Percentiles rank a stretch among this genome's conserved stretches.
phyloP scores from a whole-genome alignment of 1,140 invertebrate species.

The Pseudoatta argentina region DNA sequence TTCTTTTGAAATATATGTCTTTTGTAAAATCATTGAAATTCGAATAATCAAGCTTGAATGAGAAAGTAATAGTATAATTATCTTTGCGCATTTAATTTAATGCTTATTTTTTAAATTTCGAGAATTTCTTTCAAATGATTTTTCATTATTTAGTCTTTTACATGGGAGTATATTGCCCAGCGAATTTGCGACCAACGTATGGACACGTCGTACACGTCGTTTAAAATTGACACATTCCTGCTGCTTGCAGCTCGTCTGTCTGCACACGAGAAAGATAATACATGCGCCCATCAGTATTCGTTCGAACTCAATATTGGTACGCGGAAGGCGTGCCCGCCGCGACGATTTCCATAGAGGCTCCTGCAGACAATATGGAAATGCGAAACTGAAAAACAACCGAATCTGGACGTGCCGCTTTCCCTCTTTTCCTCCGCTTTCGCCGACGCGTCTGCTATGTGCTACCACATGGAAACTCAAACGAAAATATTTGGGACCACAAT shows the following conservation, averaged over 20 bases:
- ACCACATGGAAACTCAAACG: constrained; percentile 68
- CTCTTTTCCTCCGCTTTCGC: constrained; percentile 41
- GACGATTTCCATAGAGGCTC: constrained; percentile 79
- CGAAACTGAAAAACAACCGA: constrained; percentile 79
- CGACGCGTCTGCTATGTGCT: constrained; percentile 52
- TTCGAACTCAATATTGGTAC: constrained; percentile 81
- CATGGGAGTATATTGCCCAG: neutral
- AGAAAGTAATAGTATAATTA: neutral
- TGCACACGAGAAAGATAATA: constrained; percentile 76
- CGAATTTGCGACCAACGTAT: constrained; percentile 28
- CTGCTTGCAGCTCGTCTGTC: constrained; percentile 63
- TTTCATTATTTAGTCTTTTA: neutral
- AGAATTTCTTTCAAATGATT: neutral
- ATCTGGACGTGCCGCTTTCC: constrained; percentile 65
- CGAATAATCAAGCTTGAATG: neutral
- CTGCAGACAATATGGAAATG: constrained; percentile 81
- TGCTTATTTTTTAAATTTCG: neutral
- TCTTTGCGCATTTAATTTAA: neutral
- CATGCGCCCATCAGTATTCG: constrained; percentile 80
- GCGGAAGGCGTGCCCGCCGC: constrained; percentile 75
- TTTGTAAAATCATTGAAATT: constrained; percentile 15
- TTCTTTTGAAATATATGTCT: neutral
- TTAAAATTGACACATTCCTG: constrained; percentile 44
- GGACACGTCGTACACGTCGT: constrained; percentile 36
- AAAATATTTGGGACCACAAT: constrained; percentile 34